A percentile compares a stretch with the other conserved stretches of the same genome.
phyloP scores from a whole-genome alignment of 1,140 invertebrate genomes.

The Ptiloglossa arizonensis region DNA sequence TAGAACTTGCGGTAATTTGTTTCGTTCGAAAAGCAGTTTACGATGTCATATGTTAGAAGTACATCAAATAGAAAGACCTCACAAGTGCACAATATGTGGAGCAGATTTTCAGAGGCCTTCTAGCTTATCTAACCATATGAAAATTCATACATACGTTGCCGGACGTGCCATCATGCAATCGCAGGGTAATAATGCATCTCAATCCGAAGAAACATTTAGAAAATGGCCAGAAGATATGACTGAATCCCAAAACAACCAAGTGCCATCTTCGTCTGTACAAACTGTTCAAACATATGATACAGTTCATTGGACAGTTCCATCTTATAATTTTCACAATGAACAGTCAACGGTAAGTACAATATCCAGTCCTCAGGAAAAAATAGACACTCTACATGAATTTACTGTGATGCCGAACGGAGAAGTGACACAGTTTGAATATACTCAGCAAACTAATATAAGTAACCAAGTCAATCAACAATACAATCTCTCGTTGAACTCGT shows the following conservation, averaged over 20 bases:
- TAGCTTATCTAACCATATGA: conserved; percentile 82
- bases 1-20: conserved; percentile 77
- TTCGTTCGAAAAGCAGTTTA: conserved; percentile 75
- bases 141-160: conserved; percentile 80
- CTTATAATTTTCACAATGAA: conserved; percentile 71
- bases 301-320: conserved; percentile 75
- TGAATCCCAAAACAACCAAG: conserved; percentile 60
- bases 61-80: conserved; percentile 71
- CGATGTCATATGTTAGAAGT: conserved; percentile 74
- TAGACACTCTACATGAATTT: conserved; percentile 75
- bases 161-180: conserved; percentile 76
- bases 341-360: conserved; percentile 61
- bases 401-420: conserved; percentile 77
- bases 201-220: conserved; percentile 63
- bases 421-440: conserved; percentile 76
- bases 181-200: conserved; percentile 52
- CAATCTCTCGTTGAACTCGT: conserved; percentile 68
- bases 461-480: conserved; percentile 68
- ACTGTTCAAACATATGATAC: conserved; percentile 68
- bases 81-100: conserved; percentile 79
- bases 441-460: conserved; percentile 60
- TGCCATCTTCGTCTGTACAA: conserved; percentile 63
- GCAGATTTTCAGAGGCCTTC: conserved; percentile 81
- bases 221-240: conserved; percentile 67
- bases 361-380: conserved; percentile 68